phyloP scores from a whole-genome alignment of 2,888 invertebrate genomes.

The Gisinianus flammeolus region DNA sequence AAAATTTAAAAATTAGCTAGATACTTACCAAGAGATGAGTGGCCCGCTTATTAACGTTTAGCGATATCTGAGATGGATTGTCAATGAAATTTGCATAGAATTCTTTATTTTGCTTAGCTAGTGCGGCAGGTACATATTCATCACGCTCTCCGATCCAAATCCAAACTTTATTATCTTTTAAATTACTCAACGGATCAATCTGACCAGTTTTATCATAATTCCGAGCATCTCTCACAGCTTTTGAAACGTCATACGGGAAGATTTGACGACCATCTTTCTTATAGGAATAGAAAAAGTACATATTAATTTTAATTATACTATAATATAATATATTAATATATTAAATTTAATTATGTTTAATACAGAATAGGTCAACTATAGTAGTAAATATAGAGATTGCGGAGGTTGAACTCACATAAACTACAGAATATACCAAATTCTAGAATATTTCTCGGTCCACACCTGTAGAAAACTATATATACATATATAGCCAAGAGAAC shows the following conservation, averaged over 20 bases:
- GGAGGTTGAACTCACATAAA: too few relatives aligned
- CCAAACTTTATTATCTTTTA: conserved; percentile 46
- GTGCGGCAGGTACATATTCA: conserved; percentile 47
- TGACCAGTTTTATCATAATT: conserved; percentile 43
- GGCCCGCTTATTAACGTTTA: conserved; percentile 42
- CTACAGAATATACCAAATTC: conserved; percentile 54
- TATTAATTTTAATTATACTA: too few relatives aligned
- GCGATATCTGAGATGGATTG: conserved; percentile 33
- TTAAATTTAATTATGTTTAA: too few relatives aligned
- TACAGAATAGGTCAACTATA: too few relatives aligned
- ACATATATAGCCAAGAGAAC: background rate
- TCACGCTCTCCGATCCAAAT: conserved; percentile 53
- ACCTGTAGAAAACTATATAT: conserved; percentile 52
- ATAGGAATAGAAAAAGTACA: too few relatives aligned
- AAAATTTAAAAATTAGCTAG: background rate
- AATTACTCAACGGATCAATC: conserved; percentile 49
- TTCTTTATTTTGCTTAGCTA: conserved; percentile 47
- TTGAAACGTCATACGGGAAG: conserved; percentile 48
- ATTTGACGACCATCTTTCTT: conserved; percentile 43
- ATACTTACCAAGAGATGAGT: conserved; percentile 52
- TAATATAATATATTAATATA: too few relatives aligned
- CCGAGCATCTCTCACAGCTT: conserved; percentile 44
- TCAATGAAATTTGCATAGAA: conserved; percentile 48
- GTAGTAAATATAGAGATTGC: too few relatives aligned
- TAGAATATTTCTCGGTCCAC: conserved; percentile 48